A percentile compares a stretch with the other conserved stretches of the same genome.
These are phyloP conservation scores for Pampusana beccarii DNA, from an alignment of 2,113 vertebrate genomes.

Conservation along the genomic window DNA sequence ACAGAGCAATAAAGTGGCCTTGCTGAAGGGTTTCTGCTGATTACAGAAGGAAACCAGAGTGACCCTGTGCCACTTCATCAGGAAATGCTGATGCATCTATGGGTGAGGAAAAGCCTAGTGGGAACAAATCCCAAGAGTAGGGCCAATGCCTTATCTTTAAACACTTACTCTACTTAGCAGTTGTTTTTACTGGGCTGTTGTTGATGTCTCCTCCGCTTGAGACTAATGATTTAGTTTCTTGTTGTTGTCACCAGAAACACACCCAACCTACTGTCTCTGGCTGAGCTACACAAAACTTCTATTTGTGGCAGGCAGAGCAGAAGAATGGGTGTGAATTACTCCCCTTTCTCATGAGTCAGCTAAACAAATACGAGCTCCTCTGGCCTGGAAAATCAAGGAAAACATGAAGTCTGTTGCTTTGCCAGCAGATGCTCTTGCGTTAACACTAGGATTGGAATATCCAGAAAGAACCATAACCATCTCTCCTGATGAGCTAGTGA, in stretches of 20 bases:
- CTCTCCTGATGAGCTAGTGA: background rate
- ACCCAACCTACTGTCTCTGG: background rate
- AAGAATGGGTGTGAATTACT: background rate
- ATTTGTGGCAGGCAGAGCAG: background rate
- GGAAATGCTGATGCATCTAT: slow-evolving; percentile 20
- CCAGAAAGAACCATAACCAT: background rate
- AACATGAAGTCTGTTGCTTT: background rate
- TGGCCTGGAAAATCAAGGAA: background rate
- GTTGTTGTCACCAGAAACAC: slow-evolving; percentile 11
- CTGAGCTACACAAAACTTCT: background rate
- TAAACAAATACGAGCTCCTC: background rate
- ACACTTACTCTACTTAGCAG: slow-evolving; percentile 29
- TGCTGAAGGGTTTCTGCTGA: slow-evolving; percentile 13
- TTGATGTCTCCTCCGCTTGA: background rate
- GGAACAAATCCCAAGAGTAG: slow-evolving; percentile 19
- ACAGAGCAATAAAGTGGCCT: background rate
- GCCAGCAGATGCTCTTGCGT: slow-evolving; percentile 13
- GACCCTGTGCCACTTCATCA: background rate
- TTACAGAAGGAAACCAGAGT: slow-evolving; percentile 27
- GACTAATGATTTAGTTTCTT: slow-evolving; percentile 19
- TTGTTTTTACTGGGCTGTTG: slow-evolving; percentile 13
- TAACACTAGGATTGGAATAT: background rate
- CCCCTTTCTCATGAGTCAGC: background rate
- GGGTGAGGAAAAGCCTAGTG: slow-evolving; percentile 9
- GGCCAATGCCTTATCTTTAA: slow-evolving; percentile 46